Conservation (phyloP, 2,113 vertebrate genomes). For the Odobenus rosmarus region DNA sequence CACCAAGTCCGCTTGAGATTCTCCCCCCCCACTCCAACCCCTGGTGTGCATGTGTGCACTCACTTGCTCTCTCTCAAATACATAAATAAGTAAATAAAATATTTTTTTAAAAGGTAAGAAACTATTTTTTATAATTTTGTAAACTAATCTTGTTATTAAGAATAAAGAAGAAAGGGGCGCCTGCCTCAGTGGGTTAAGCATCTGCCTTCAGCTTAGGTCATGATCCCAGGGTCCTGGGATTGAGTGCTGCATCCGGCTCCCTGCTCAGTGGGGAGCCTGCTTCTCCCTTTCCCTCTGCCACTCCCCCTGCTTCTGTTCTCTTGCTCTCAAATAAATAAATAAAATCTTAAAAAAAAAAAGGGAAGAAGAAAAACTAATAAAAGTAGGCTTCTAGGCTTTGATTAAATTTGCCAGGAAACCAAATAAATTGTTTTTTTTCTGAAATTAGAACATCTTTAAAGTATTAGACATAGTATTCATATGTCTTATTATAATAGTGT, state of each 20-base stretch:
- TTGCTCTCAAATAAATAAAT: neutral
- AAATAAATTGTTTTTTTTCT: neutral
- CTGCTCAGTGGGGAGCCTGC: neutral
- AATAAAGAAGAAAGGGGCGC: neutral
- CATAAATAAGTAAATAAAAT: neutral
- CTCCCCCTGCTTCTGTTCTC: neutral
- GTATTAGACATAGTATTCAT: neutral
- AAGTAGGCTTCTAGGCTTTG: neutral
- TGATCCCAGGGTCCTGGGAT: neutral
- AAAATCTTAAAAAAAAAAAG: neutral
- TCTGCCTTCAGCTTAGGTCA: neutral
- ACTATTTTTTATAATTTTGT: neutral
- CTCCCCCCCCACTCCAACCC: neutral
- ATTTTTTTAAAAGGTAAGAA: neutral
- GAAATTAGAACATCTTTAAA: conserved; percentile 4
- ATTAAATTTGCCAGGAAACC: neutral
- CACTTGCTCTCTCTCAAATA: neutral
- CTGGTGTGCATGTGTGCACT: neutral
- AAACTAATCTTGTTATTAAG: neutral
- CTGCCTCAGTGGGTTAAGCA: neutral
- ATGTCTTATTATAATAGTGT: neutral
- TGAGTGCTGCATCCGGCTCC: rapidly evolving
- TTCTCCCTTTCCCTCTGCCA: neutral
- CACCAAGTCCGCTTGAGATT: neutral
- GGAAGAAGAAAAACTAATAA: neutral